phyloP scores from a whole-genome alignment of 2,113 vertebrate genomes.

The Nematolebias whitei region DNA sequence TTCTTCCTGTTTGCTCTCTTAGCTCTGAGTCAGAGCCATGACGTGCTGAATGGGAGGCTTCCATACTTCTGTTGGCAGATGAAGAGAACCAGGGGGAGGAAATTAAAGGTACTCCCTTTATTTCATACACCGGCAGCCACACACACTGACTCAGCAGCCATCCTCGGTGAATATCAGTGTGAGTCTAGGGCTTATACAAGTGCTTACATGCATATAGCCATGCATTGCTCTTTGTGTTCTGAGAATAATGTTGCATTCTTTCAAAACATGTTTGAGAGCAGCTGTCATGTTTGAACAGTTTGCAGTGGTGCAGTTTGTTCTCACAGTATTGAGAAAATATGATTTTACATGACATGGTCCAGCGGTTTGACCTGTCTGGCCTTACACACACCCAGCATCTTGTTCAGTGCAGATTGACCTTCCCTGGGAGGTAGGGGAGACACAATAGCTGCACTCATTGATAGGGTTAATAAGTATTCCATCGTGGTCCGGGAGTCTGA shows the following conservation, averaged over 20 bases:
- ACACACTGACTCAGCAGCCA: constrained; percentile 74
- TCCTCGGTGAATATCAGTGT: constrained; percentile 30
- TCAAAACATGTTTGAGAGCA: constrained; percentile 54
- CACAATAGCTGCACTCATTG: constrained; percentile 72
- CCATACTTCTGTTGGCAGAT: constrained; percentile 56
- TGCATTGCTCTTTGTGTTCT: constrained; percentile 28
- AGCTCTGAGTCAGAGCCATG: constrained; percentile 68
- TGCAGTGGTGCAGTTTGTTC: constrained; percentile 28
- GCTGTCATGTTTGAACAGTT: constrained; percentile 58
- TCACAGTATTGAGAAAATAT: constrained; percentile 47
- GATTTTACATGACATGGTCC: constrained; percentile 30
- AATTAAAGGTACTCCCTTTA: constrained; percentile 76
- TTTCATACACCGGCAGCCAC: constrained; percentile 75
- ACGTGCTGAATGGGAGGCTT: constrained; percentile 51
- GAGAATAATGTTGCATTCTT: constrained; percentile 47
- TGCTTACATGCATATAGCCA: constrained; percentile 15
- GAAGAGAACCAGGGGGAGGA: constrained; percentile 63
- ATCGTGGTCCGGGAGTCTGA: constrained; percentile 66
- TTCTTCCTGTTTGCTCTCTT: constrained; percentile 77
- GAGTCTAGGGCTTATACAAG: constrained; percentile 12
- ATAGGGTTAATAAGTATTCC: constrained; percentile 80
- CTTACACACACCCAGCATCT: constrained; percentile 57
- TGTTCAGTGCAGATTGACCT: constrained; percentile 55
- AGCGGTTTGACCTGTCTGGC: constrained; percentile 60
- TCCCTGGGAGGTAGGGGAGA: constrained; percentile 58